Base-by-base conservation (phyloP, 2,888 invertebrate genomes). In the Cactoblastis cactorum region DNA sequence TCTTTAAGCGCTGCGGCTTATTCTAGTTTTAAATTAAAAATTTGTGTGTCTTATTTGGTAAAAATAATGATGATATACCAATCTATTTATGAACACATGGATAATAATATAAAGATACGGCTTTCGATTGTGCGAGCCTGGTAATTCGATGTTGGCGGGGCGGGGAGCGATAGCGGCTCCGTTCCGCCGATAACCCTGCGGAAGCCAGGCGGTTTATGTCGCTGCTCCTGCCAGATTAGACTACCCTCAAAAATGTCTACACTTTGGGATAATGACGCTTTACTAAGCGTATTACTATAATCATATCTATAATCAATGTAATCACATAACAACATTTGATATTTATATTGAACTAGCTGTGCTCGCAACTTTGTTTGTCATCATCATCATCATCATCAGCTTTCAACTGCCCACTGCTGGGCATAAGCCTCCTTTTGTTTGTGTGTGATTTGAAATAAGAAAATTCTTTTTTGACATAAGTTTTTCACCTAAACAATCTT, bases 161-260 rank as follows among this genome's bases (percentile, higher is more conserved):
- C n/a, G n/a, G n/a, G 58, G 17, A 49, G 55, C 48, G 56, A 51
- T 56, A 53, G 45, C 33, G 50, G 52, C 32, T 28, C 51, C 43
- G 58, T 43, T 60, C 74, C 74, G 72, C 67, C 71, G 69, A 79
- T 79, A 79, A 74, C 74, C 65, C 28, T 69, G 61, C 72, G 71
- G 72, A 72, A 68, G 75, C 56, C 47, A 60, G 65, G 55, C 67
- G 61, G 62, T 67, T 73, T 77, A 77, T 77, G 76, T 77, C 75
- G 65, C 66, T 60, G 70, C 68, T 69, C 67, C 67, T 62, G 64
- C 55, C 51, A 72, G 75, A 77, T 76, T 77, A 78, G 67, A 64
- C 63, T 62, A 18, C 19, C 39, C 19, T 41, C 33, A 41, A 41
- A 39, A 41, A 41, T 41, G 34, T 49, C 33, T 14, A 17, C 6